Percentiles rank a stretch among this genome's conserved stretches.
These are phyloP conservation scores for Mus musculus DNA, from an alignment of 2,113 vertebrate genomes.

Conservation along the genomic window GRCm39 chr7:97252001-97252500, in stretches of 20 bases:
- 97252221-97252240: neutral
- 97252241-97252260: neutral
- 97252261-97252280: neutral
- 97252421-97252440: neutral
- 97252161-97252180: neutral
- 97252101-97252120: neutral
- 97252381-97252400: constrained; percentile 32
- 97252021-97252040: neutral
- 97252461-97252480: neutral
- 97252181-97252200: constrained; percentile 6
- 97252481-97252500: neutral
- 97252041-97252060: neutral
- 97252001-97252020: neutral
- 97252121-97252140: constrained; percentile 23
- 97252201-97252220: neutral
- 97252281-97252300: neutral
- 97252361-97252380: neutral
- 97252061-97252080: neutral
- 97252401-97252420: neutral
- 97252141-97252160: neutral
- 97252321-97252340: neutral
- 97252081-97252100: neutral
- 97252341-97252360: neutral
- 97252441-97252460: neutral
- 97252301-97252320: neutral